Base-by-base conservation (phyloP, 2,888 invertebrate species). In the Pinctada fucata region DNA sequence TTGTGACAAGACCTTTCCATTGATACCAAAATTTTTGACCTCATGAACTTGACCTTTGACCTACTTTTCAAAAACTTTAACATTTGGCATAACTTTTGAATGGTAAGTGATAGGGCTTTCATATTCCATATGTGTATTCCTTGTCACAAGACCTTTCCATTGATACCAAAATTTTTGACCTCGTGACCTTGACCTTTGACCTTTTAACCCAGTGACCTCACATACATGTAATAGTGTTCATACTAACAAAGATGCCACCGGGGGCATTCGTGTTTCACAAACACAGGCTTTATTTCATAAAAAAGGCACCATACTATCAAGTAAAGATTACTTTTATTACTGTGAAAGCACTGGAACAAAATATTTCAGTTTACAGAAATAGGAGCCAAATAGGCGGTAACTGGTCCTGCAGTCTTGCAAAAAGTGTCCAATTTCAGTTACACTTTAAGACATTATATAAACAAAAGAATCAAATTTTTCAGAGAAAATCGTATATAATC, bases 191-290 rank as follows among this genome's bases (percentile, higher is more conserved):
- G 6, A 58, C 58, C 13, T 58, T 58, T 6, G 58, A 58, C 8
- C 13, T 58, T 31, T 31, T 31, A 31, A 31, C 31, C 31, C 31
- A 31, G 31, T 58, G 58, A 58, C 58, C 58, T 58, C 13, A 13
- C 13, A 10, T 58, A 10, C 6, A 13, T 6, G 13, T 58, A 58
- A 58, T 13, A 58, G 58, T 31, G 31, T 13, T 58, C 13, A 58
- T 58, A 58, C 58, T 58, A 13, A 58, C 58, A 58, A 58, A 58
- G 58, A 10, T 58, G 58, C 58, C 58, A 58, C 58, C 58, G 13
- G 58, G 58, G 58, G 58, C 58, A 58, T 58, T 58, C 8, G 58
- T 58, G 13, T 58, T 58, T 58, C 58, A 58, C 58, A 58, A 58
- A 58, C 13, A 58, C 58, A 58, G 58, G 31, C 31, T 31, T 31